Percentiles rank a stretch among this genome's conserved stretches.
Conservation (phyloP, 2,888 invertebrate species). For the Drosophila differens region DNA sequence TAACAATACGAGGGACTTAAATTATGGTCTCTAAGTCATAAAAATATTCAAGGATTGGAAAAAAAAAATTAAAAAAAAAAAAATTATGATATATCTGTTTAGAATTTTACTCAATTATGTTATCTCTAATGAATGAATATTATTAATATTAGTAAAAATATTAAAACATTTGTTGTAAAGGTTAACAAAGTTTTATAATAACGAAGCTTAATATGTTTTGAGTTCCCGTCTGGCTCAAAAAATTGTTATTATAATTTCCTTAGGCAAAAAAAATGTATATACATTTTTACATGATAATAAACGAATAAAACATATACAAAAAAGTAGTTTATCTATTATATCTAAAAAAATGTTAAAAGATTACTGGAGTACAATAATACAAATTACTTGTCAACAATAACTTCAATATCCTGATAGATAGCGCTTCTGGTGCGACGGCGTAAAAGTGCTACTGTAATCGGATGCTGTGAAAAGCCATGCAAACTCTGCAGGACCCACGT, state of each 20-base stretch:
- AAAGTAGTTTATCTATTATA: background rate
- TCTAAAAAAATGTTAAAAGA: background rate
- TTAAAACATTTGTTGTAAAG: background rate
- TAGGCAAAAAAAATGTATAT: background rate
- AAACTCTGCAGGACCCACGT: conserved; percentile 85
- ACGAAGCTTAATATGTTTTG: background rate
- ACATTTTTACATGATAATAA: background rate
- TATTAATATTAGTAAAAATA: background rate
- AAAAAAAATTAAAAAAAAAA: background rate
- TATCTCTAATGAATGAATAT: background rate
- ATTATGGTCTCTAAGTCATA: background rate
- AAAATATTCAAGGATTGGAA: background rate
- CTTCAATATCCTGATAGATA: conserved; percentile 81
- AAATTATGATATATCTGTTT: background rate
- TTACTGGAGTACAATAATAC: background rate
- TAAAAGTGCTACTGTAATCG: conserved; percentile 83
- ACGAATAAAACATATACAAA: background rate
- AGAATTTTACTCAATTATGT: too few species aligned
- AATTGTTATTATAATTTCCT: background rate
- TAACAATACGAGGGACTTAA: background rate
- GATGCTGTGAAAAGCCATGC: conserved; percentile 78
- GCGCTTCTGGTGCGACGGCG: conserved; percentile 85
- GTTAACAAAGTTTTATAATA: background rate
- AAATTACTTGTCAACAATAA: conserved; percentile 88
- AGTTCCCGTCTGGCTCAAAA: background rate